Conservation (phyloP, 2,797 vertebrate genomes). For the Acrocephalus scirpaceus region DNA sequence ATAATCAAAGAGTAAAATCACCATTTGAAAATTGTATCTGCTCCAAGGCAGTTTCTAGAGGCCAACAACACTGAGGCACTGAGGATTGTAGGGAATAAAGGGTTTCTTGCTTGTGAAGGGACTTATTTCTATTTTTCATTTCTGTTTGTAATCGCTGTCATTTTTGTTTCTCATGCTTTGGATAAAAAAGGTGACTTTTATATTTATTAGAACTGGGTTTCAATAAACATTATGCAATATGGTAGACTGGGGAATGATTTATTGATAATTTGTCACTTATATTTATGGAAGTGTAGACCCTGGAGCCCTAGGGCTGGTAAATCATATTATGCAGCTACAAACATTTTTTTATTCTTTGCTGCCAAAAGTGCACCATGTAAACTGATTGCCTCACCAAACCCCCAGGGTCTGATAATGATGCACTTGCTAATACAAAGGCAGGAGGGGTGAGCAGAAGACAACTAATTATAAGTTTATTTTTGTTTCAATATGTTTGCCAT, state of each 20-base stretch:
- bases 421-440: constrained; percentile 69
- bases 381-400: constrained; percentile 51
- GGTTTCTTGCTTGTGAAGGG: constrained; percentile 22
- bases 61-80: neutral
- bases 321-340: constrained; percentile 74
- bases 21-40: neutral
- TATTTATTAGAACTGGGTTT: constrained; percentile 82
- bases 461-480: constrained; percentile 79
- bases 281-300: constrained; percentile 81
- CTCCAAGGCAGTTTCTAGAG: constrained; percentile 5
- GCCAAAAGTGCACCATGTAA: constrained; percentile 56
- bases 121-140: constrained; percentile 74
- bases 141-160: constrained; percentile 83
- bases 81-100: constrained; percentile 30
- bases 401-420: constrained; percentile 44
- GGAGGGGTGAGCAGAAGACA: constrained; percentile 57
- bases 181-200: constrained; percentile 76
- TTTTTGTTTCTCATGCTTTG: constrained; percentile 79
- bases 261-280: constrained; percentile 85
- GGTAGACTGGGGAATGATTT: constrained; percentile 80
- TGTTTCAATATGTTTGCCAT: constrained; percentile 80
- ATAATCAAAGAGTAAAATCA: constrained; percentile 23
- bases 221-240: constrained; percentile 88
- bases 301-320: constrained; percentile 76
- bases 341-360: constrained; percentile 65